These are phyloP conservation scores for Vollenhovia emeryi DNA, from an alignment of 1,140 invertebrate genomes.

Conservation along the genomic window DNA sequence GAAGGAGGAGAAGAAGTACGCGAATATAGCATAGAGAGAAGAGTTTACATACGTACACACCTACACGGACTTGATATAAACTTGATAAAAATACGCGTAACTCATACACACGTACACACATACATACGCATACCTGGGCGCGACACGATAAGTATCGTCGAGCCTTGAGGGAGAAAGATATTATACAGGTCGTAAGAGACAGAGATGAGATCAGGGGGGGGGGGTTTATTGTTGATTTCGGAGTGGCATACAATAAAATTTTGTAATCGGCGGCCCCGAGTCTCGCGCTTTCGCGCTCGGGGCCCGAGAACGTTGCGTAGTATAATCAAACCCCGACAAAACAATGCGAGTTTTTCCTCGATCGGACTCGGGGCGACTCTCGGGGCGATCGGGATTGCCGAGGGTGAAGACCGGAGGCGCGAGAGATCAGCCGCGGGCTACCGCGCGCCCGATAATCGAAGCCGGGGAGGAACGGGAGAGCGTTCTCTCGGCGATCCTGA, in stretches of 20 bases:
- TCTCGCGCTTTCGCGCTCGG: conserved; percentile 74
- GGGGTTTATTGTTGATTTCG: conserved; percentile 83
- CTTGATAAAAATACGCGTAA: conserved; percentile 33
- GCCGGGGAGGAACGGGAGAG: background rate
- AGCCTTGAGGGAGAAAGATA: conserved; percentile 71
- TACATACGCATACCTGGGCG: conserved; percentile 32
- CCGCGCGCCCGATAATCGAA: background rate
- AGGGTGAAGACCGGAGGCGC: background rate
- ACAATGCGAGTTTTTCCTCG: conserved; percentile 78
- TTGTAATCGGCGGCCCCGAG: conserved; percentile 79
- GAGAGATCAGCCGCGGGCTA: background rate
- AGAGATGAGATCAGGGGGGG: conserved; percentile 79
- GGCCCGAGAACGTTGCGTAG: conserved; percentile 82
- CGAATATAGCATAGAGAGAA: conserved; percentile 31
- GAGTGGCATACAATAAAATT: conserved; percentile 84
- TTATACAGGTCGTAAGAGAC: conserved; percentile 68
- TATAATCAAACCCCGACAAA: conserved; percentile 84
- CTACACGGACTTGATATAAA: conserved; percentile 5
- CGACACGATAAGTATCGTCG: conserved; percentile 65
- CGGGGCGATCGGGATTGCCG: conserved; percentile 62
- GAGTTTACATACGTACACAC: conserved; percentile 10
- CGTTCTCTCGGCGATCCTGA: conserved; percentile 18
- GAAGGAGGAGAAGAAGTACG: conserved; percentile 7
- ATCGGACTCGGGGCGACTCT: conserved; percentile 68
- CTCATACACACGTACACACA: conserved; percentile 36